Conservation (phyloP, 1,140 invertebrate genomes). For the Drosophila novamexicana region DNA sequence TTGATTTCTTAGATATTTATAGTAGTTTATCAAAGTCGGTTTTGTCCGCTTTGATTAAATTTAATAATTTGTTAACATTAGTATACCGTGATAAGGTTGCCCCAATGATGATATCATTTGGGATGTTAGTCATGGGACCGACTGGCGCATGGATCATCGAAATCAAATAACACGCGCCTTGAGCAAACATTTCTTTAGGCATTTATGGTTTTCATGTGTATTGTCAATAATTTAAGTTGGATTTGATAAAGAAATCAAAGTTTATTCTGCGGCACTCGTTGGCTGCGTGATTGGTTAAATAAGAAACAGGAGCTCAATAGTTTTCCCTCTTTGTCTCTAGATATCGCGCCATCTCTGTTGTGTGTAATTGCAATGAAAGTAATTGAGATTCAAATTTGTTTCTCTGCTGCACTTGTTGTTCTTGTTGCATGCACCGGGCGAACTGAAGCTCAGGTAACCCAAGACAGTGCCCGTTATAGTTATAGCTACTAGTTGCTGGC, state of each 20-base stretch:
- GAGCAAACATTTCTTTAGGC: background rate
- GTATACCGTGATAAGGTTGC: background rate
- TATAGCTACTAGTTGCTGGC: background rate
- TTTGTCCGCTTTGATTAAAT: background rate
- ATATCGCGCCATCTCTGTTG: background rate
- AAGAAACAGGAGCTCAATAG: background rate
- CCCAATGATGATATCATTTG: slow-evolving; percentile 24
- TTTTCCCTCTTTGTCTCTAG: background rate
- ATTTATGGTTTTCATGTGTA: background rate
- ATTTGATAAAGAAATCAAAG: slow-evolving; percentile 26
- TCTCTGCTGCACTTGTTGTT: slow-evolving; percentile 32
- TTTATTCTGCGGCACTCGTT: background rate
- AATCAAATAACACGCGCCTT: slow-evolving; percentile 10
- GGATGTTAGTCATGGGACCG: slow-evolving; percentile 30
- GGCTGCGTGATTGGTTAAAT: slow-evolving; percentile 7
- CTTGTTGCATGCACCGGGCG: slow-evolving; percentile 2
- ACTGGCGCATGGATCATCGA: background rate
- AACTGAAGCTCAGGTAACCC: slow-evolving; percentile 47
- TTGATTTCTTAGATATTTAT: too few species aligned
- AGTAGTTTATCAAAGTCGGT: background rate
- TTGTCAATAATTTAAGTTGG: slow-evolving; percentile 1
- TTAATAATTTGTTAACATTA: background rate
- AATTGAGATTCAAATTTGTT: slow-evolving; percentile 73
- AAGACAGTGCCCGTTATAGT: slow-evolving; percentile 57
- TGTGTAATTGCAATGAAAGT: slow-evolving; percentile 62